Evolutionary conservation across 2,797 vertebrate species (phyloP).

Genomic region (Neomorphus geoffroyi): DNA sequence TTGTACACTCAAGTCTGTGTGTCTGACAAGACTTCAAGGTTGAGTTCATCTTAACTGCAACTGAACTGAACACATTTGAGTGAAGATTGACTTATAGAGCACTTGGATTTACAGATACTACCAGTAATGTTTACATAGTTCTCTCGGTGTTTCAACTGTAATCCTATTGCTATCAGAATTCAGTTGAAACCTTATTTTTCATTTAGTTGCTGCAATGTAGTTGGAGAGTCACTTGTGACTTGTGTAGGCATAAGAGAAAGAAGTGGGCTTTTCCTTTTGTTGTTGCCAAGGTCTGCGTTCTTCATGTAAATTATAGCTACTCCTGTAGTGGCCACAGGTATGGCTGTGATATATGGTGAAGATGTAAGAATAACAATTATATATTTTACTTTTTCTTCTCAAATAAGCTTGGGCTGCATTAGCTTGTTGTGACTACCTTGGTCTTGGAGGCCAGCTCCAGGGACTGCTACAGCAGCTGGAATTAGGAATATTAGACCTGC

Average conservation of each 20-base stretch:
- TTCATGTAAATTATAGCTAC: background rate
- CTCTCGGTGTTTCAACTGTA: constrained; percentile 46
- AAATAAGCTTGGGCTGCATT: background rate
- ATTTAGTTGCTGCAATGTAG: constrained; percentile 57
- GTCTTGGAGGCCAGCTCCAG: background rate
- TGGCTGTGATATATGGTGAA: background rate
- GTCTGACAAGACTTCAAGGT: constrained; percentile 10
- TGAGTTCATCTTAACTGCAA: constrained; percentile 14
- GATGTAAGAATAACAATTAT: background rate
- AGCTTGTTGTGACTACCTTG: background rate
- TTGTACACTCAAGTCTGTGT: fast-evolving
- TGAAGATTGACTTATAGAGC: constrained; percentile 61
- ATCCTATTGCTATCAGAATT: constrained; percentile 58
- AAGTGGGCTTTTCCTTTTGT: background rate
- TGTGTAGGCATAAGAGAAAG: background rate
- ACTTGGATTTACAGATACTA: constrained; percentile 38
- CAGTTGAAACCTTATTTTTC: constrained; percentile 58
- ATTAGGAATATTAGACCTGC: background rate
- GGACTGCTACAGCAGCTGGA: background rate
- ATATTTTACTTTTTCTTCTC: background rate
- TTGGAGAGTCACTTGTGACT: constrained; percentile 33
- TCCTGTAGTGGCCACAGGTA: background rate
- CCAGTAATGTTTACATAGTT: constrained; percentile 52
- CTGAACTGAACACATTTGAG: background rate
- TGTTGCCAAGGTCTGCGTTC: background rate